These are phyloP conservation scores for Typhlomys cinereus DNA, from an alignment of 2,113 vertebrate species.

Conservation along the genomic window DNA sequence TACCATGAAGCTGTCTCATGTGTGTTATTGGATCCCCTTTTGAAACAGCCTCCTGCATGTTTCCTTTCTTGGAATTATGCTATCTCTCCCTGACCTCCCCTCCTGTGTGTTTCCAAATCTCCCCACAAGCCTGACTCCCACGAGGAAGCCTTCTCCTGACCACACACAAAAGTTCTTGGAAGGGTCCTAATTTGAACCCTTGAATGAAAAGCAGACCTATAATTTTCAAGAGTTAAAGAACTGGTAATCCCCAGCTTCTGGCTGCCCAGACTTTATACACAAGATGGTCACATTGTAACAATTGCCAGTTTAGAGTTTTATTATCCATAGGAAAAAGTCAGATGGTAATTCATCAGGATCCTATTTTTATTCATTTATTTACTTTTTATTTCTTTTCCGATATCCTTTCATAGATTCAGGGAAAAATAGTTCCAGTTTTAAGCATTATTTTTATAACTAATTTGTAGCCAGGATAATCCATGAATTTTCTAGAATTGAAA, in stretches of 20 bases:
- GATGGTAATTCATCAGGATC: background rate
- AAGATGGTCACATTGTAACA: slow-evolving; percentile 6
- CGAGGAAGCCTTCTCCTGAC: background rate
- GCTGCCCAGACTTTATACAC: slow-evolving; percentile 38
- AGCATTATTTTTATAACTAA: background rate
- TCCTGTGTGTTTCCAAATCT: background rate
- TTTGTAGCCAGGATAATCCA: background rate
- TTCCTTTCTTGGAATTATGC: background rate
- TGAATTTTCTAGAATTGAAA: background rate
- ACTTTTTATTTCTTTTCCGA: too few relatives aligned
- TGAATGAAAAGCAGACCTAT: slow-evolving; percentile 52
- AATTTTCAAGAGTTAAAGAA: slow-evolving; percentile 70
- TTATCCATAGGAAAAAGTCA: slow-evolving; percentile 17
- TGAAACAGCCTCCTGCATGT: background rate
- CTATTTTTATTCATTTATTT: too few relatives aligned
- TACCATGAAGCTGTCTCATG: too few relatives aligned
- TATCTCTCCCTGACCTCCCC: background rate
- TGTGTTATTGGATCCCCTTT: background rate
- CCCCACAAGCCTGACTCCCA: background rate
- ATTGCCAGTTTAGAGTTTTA: slow-evolving; percentile 31
- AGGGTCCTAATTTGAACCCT: slow-evolving; percentile 62
- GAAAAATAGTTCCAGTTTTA: too few relatives aligned
- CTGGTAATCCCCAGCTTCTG: slow-evolving; percentile 41
- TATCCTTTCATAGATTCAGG: too few relatives aligned
- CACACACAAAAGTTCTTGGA: slow-evolving; percentile 55